Conservation (phyloP, 2,888 invertebrate genomes). For the Luperina testacea region DNA sequence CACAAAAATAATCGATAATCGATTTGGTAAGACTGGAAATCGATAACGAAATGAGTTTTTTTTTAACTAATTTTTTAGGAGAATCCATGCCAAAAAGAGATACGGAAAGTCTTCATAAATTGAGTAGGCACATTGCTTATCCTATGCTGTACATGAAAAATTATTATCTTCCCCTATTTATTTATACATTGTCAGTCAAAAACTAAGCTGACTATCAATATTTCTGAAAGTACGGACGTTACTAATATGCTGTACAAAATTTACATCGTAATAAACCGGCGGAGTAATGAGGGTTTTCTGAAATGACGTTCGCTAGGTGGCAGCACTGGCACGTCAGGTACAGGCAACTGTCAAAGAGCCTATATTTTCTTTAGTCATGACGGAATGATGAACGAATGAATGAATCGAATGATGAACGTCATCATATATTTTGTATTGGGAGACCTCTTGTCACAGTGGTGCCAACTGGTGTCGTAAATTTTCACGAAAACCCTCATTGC, state of each 20-base stretch:
- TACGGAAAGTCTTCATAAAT: slow-evolving; percentile 62
- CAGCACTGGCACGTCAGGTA: too few species aligned
- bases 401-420: too few species aligned
- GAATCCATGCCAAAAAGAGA: slow-evolving; percentile 48
- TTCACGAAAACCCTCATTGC: too few species aligned
- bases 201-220: slow-evolving; percentile 54
- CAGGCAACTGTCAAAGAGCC: too few species aligned
- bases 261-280: slow-evolving; percentile 45
- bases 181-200: slow-evolving; percentile 75
- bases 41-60: neutral
- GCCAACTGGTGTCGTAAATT: too few species aligned
- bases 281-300: neutral
- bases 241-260: slow-evolving; percentile 56
- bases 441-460: too few species aligned
- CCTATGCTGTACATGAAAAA: slow-evolving; percentile 77
- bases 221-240: slow-evolving; percentile 5
- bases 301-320: too few species aligned
- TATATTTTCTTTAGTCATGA: too few species aligned
- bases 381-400: too few species aligned
- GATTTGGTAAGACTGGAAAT: neutral
- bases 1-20: neutral
- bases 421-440: too few species aligned
- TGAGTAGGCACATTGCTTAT: slow-evolving; percentile 70
- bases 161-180: slow-evolving; percentile 66
- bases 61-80: neutral